A percentile compares a stretch with the other conserved stretches of the same genome.
Evolutionary conservation across 2,888 invertebrate genomes (phyloP).

Genomic region (Drosophila quinaria): DNA sequence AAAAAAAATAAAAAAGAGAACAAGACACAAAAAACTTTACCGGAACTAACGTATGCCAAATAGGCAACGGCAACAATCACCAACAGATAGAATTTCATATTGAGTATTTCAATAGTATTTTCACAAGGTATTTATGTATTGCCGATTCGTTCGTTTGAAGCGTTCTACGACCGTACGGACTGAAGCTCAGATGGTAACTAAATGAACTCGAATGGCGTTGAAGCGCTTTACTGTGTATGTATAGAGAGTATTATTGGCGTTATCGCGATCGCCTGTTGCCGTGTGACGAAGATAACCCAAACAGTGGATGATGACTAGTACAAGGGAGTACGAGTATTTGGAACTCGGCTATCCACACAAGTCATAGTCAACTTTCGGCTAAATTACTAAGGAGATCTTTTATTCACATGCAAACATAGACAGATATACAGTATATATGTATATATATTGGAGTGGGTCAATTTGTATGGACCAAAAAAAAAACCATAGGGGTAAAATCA

Average conservation of each 20-base stretch:
- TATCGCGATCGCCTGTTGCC: constrained; percentile 19
- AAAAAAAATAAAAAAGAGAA: neutral
- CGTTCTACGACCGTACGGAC: constrained; percentile 10
- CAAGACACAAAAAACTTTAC: constrained; percentile 59
- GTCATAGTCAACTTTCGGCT: neutral
- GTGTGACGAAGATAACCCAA: constrained; percentile 17
- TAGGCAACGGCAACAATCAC: constrained; percentile 69
- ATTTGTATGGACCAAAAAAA: no score
- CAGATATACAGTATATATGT: no score
- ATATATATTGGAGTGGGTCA: no score
- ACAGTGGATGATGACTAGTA: constrained; percentile 4
- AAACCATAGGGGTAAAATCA: no score
- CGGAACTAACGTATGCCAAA: constrained; percentile 79
- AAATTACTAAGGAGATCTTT: neutral
- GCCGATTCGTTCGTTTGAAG: neutral
- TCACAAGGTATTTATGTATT: neutral
- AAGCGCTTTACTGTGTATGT: no score
- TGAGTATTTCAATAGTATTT: constrained; percentile 33
- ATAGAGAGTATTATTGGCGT: neutral
- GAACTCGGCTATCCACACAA: neutral
- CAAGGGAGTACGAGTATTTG: constrained; percentile 5
- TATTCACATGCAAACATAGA: neutral
- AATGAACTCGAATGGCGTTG: neutral
- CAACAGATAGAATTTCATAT: constrained; percentile 76
- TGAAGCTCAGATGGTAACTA: constrained; percentile 33